Conservation (phyloP, 2,888 invertebrate species). For the Cheilosia soror region DNA sequence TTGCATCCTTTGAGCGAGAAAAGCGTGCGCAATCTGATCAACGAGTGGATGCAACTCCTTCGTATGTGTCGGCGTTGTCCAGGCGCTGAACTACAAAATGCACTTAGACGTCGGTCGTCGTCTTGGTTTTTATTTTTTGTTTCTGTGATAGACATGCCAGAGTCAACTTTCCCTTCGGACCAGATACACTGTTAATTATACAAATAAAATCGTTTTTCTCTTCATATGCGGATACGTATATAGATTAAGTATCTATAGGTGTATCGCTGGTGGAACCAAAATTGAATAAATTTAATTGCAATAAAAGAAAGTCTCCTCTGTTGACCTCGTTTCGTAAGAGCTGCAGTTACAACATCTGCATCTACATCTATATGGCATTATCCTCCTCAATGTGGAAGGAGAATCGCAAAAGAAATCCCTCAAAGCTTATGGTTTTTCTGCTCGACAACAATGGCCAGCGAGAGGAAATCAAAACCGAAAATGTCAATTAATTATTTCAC, state of each 20-base stretch:
- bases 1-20: slow-evolving; percentile 53
- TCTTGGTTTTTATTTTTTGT: slow-evolving; percentile 16
- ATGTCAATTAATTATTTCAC: slow-evolving; percentile 74
- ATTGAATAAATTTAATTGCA: slow-evolving; percentile 43
- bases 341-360: slow-evolving; percentile 48
- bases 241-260: slow-evolving; percentile 21
- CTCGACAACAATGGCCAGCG: slow-evolving; percentile 9
- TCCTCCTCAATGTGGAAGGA: slow-evolving; percentile 6
- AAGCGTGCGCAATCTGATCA: slow-evolving; percentile 66
- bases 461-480: slow-evolving; percentile 69
- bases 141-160: slow-evolving; percentile 67
- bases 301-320: slow-evolving; percentile 43
- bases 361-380: slow-evolving; percentile 30
- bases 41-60: slow-evolving; percentile 60
- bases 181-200: slow-evolving; percentile 63
- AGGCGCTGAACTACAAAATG: slow-evolving; percentile 70
- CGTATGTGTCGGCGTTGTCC: slow-evolving; percentile 29
- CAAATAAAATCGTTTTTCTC: slow-evolving; percentile 11
- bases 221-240: not conserved
- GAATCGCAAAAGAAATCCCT: slow-evolving; percentile 10
- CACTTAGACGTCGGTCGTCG: slow-evolving; percentile 69
- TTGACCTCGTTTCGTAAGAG: slow-evolving; percentile 57
- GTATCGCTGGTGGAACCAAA: slow-evolving; percentile 33
- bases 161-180: slow-evolving; percentile 71
- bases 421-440: slow-evolving; percentile 4